phyloP scores from a whole-genome alignment of 2,888 invertebrate genomes.

The Synergus laeviventris region DNA sequence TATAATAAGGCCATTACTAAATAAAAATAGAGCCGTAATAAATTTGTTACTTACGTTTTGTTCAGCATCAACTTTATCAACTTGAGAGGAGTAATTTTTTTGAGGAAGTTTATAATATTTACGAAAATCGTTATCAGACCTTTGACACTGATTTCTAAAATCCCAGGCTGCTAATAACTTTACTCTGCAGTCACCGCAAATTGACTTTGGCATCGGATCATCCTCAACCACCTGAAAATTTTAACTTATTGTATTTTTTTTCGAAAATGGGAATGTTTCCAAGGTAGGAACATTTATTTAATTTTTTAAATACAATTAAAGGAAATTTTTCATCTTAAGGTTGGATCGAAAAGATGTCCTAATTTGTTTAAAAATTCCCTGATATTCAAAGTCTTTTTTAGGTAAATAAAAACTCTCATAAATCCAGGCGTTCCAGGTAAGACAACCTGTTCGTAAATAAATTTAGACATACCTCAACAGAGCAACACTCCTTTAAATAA shows the following conservation, averaged over 20 bases:
- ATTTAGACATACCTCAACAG: slow-evolving; percentile 1
- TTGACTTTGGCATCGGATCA: slow-evolving; percentile 15
- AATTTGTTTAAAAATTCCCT: too few species aligned
- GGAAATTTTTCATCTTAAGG: too few species aligned
- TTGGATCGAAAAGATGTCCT: too few species aligned
- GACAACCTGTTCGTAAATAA: neutral
- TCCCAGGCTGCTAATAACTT: slow-evolving; percentile 32
- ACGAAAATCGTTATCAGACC: neutral
- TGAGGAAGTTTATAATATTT: slow-evolving; percentile 8
- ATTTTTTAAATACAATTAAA: too few species aligned
- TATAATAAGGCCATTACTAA: neutral
- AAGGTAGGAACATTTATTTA: too few species aligned
- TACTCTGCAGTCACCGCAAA: slow-evolving; percentile 2
- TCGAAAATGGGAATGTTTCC: too few species aligned
- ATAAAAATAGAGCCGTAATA: neutral
- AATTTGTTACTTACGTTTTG: neutral
- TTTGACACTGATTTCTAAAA: slow-evolving; percentile 29
- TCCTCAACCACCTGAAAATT: slow-evolving; percentile 8
- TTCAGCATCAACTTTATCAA: neutral
- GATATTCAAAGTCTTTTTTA: too few species aligned
- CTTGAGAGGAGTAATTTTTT: neutral
- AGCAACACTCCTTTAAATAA: slow-evolving; percentile 16
- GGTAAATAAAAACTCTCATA: too few species aligned
- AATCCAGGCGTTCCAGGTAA: too few species aligned
- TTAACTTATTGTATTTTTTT: too few species aligned